These are phyloP conservation scores for Notarius quadriscutis DNA, from an alignment of 2,113 vertebrate genomes.

Conservation along the genomic window DNA sequence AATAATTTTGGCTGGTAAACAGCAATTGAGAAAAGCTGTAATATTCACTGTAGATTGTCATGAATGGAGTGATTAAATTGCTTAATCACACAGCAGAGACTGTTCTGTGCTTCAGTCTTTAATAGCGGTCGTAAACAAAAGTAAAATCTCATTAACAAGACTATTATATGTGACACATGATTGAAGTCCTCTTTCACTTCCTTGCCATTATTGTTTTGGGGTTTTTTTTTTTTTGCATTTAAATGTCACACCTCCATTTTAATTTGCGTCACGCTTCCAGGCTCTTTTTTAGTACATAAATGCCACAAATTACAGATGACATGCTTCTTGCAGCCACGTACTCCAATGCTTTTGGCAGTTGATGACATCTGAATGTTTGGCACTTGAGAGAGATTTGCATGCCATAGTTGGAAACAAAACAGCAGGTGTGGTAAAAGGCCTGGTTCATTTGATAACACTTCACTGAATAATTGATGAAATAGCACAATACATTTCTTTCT, in stretches of 20 bases:
- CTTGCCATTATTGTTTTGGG: not conserved
- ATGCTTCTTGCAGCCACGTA: not conserved
- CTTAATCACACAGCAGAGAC: not conserved
- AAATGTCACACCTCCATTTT: slow-evolving; percentile 60
- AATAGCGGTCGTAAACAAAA: not conserved
- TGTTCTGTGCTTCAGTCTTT: not conserved
- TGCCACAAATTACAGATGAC: not conserved
- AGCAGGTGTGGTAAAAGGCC: slow-evolving; percentile 5
- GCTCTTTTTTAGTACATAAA: not conserved
- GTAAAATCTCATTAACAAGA: slow-evolving; percentile 52
- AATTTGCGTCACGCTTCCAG: slow-evolving; percentile 48
- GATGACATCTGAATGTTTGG: not conserved
- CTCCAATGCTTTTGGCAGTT: not conserved
- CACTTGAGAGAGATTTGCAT: not conserved
- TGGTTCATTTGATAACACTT: not conserved
- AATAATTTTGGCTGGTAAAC: not conserved
- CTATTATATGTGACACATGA: slow-evolving; percentile 22
- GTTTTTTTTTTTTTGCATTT: slow-evolving; percentile 32
- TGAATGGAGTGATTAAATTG: slow-evolving; percentile 15
- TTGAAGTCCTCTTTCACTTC: slow-evolving; percentile 21
- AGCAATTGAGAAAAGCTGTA: not conserved
- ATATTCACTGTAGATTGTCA: not conserved
- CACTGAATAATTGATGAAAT: slow-evolving; percentile 6
- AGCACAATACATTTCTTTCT: not conserved
- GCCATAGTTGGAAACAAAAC: not conserved